A percentile compares a stretch with the other conserved stretches of the same genome.
phyloP scores from a whole-genome alignment of 2,797 vertebrate species.

The Eulemur coronatus region DNA sequence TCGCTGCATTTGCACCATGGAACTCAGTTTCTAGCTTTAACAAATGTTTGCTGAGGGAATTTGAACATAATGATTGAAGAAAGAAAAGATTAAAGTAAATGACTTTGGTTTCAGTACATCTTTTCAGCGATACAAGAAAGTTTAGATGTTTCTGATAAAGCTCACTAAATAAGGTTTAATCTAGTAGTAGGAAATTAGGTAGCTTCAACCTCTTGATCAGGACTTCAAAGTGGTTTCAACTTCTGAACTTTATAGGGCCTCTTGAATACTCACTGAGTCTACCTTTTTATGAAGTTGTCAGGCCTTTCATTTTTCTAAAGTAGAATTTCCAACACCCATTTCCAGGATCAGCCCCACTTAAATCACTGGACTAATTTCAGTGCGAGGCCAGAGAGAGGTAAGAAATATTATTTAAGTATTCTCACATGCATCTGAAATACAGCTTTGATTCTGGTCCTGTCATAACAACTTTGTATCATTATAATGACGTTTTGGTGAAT shows the following conservation, averaged over 20 bases:
- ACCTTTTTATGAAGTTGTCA: background rate
- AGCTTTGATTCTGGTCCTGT: background rate
- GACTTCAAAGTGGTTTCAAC: background rate
- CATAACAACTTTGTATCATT: background rate
- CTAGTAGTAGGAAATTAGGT: background rate
- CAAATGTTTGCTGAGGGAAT: background rate
- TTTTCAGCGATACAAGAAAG: background rate
- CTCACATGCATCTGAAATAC: background rate
- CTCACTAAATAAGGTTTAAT: background rate
- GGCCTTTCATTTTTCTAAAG: background rate
- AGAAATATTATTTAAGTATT: background rate
- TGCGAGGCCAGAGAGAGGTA: background rate
- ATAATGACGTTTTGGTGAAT: background rate
- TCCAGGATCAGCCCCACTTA: background rate
- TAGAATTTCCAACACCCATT: background rate
- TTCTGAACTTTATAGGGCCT: background rate
- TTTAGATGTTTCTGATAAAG: background rate
- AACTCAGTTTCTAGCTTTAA: background rate
- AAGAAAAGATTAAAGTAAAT: background rate
- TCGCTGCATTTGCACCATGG: background rate
- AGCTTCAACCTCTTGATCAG: background rate
- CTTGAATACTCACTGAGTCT: background rate
- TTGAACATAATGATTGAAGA: background rate
- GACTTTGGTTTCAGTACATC: background rate
- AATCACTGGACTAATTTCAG: background rate